Evolutionary conservation across 2,888 invertebrate genomes (phyloP).

Genomic region (Hirtodrosophila alboralis): DNA sequence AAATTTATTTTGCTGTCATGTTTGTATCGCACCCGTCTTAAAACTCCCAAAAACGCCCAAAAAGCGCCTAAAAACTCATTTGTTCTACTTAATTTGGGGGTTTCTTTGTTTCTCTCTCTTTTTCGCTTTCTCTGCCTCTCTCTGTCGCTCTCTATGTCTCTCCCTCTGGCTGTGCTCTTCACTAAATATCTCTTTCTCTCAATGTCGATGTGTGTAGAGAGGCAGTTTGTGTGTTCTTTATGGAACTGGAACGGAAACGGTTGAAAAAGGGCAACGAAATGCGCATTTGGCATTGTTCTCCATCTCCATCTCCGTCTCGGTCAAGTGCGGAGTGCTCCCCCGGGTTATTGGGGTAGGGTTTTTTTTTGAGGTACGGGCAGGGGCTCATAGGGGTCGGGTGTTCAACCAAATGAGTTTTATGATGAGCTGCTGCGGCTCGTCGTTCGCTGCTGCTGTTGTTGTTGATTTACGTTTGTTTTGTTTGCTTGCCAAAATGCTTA

Average conservation of each 20-base stretch:
- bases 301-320: slow-evolving; percentile 42
- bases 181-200: background rate
- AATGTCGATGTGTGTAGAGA: slow-evolving; percentile 6
- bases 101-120: slow-evolving; percentile 1
- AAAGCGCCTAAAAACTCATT: slow-evolving; percentile 68
- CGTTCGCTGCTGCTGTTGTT: slow-evolving; percentile 44
- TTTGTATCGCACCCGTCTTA: slow-evolving; percentile 47
- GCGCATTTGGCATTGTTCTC: slow-evolving; percentile 60
- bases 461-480: slow-evolving; percentile 78
- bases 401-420: slow-evolving; percentile 74
- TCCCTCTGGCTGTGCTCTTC: no score
- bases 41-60: slow-evolving; percentile 31
- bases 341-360: background rate
- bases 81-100: slow-evolving; percentile 75
- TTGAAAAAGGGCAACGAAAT: slow-evolving; percentile 64
- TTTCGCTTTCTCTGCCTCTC: background rate
- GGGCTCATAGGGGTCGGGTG: slow-evolving; percentile 19
- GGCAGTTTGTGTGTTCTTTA: slow-evolving; percentile 39
- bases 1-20: slow-evolving; percentile 75
- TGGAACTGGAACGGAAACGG: slow-evolving; percentile 46
- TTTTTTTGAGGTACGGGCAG: background rate
- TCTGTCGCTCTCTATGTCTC: background rate
- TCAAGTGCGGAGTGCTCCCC: slow-evolving; percentile 40
- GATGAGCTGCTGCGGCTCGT: slow-evolving; percentile 72
- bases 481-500: slow-evolving; percentile 69